Conservation (phyloP, 2,797 vertebrate genomes). For the Mus minutoides region DNA sequence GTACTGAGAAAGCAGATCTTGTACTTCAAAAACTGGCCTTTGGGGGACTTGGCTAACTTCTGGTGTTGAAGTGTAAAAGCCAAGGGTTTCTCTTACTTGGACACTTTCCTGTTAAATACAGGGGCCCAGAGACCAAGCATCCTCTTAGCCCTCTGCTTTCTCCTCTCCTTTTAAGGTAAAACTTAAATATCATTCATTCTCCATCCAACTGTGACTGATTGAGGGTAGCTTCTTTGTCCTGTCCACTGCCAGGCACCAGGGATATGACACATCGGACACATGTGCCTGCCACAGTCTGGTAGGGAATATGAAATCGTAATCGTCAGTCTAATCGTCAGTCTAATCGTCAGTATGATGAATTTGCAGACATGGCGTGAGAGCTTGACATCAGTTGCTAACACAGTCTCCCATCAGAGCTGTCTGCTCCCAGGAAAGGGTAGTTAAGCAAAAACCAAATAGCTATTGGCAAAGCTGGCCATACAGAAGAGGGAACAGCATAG, state of each 20-base stretch:
- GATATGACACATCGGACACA: background rate
- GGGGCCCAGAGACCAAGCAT: background rate
- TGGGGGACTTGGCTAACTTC: background rate
- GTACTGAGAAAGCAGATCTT: background rate
- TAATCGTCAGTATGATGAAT: background rate
- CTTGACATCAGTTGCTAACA: background rate
- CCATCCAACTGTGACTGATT: background rate
- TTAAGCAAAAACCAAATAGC: background rate
- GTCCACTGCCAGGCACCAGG: background rate
- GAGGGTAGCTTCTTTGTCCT: background rate
- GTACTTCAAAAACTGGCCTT: conserved; percentile 7
- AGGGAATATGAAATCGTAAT: background rate
- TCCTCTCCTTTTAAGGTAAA: conserved; percentile 5
- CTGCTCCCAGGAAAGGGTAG: background rate
- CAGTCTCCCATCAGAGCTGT: background rate
- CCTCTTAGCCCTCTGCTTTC: background rate
- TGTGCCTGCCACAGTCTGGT: background rate
- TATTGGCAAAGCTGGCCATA: background rate
- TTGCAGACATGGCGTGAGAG: background rate
- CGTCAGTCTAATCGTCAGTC: background rate
- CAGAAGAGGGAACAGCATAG: background rate
- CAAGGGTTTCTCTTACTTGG: conserved; percentile 18
- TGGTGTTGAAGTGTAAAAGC: background rate
- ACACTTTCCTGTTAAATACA: conserved; percentile 11
- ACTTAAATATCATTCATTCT: background rate